These are phyloP conservation scores for Melanogrammus aeglefinus DNA, from an alignment of 2,797 vertebrate genomes.

Conservation along the genomic window DNA sequence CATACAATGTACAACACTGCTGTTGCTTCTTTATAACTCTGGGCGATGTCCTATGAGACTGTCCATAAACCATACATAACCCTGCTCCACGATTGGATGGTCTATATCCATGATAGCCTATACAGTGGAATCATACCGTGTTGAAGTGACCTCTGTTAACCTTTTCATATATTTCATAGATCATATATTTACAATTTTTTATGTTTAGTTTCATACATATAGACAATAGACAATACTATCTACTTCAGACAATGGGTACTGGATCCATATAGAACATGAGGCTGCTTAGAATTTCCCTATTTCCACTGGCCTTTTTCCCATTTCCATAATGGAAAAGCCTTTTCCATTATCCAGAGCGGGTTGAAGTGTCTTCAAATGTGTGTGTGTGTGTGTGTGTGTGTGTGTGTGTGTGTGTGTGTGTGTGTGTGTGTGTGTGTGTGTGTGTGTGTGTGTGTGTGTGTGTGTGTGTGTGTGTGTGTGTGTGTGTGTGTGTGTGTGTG, in stretches of 20 bases:
- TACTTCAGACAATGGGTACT: neutral
- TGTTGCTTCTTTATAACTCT: neutral
- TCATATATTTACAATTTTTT: neutral
- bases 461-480: neutral
- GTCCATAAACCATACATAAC: neutral
- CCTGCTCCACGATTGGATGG: neutral
- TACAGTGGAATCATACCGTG: neutral
- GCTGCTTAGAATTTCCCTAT: too few relatives aligned
- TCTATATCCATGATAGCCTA: neutral
- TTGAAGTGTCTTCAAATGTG: neutral
- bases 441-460: slow-evolving; percentile 6
- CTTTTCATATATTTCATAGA: neutral
- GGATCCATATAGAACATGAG: neutral
- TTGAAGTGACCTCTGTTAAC: neutral
- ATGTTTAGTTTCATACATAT: neutral
- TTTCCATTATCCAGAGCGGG: neutral
- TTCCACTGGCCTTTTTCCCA: neutral
- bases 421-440: slow-evolving; percentile 20
- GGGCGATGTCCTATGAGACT: neutral
- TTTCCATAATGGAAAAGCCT: neutral
- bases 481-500: slow-evolving; percentile 12
- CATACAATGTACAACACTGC: neutral
- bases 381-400: neutral
- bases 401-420: neutral
- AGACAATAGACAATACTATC: neutral